These are phyloP conservation scores for Yponomeuta plumbellus DNA, from an alignment of 2,888 invertebrate species.

Conservation along the genomic window DNA sequence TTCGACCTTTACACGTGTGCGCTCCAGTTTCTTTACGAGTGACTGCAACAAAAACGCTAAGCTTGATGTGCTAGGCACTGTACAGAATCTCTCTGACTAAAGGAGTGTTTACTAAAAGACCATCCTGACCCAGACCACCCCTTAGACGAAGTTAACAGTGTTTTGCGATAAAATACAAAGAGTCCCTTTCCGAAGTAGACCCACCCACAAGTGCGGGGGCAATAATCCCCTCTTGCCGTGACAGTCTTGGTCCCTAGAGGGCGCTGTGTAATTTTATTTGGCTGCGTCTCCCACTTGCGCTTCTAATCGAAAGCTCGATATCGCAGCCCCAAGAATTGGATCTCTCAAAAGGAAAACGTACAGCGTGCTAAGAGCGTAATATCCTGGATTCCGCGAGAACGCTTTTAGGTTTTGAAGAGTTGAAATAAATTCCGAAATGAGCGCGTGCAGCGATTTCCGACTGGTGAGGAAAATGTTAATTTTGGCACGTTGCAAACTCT, in stretches of 20 bases:
- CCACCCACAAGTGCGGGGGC: slow-evolving; percentile 45
- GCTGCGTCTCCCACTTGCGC: slow-evolving; percentile 41
- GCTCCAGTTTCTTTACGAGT: no score
- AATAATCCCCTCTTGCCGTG: slow-evolving; percentile 62
- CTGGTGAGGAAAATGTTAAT: background rate
- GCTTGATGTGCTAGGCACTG: no score
- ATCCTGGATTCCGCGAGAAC: slow-evolving; percentile 13
- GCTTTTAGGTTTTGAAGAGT: background rate
- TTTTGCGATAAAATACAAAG: no score
- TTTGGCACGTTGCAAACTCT: no score
- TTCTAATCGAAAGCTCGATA: slow-evolving; percentile 39
- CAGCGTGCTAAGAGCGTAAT: slow-evolving; percentile 1
- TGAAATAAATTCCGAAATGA: background rate
- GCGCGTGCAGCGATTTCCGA: background rate
- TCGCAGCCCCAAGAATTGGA: slow-evolving; percentile 25
- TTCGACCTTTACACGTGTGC: no score
- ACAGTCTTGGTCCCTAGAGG: slow-evolving; percentile 45
- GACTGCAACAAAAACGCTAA: no score
- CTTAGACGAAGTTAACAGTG: no score
- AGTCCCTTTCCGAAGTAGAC: background rate
- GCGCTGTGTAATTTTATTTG: slow-evolving; percentile 51
- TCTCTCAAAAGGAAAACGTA: slow-evolving; percentile 18
- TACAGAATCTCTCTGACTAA: no score
- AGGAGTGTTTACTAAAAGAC: no score
- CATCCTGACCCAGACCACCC: no score